phyloP scores from a whole-genome alignment of 2,888 invertebrate genomes.

The Mesorhabditis sp. region DNA sequence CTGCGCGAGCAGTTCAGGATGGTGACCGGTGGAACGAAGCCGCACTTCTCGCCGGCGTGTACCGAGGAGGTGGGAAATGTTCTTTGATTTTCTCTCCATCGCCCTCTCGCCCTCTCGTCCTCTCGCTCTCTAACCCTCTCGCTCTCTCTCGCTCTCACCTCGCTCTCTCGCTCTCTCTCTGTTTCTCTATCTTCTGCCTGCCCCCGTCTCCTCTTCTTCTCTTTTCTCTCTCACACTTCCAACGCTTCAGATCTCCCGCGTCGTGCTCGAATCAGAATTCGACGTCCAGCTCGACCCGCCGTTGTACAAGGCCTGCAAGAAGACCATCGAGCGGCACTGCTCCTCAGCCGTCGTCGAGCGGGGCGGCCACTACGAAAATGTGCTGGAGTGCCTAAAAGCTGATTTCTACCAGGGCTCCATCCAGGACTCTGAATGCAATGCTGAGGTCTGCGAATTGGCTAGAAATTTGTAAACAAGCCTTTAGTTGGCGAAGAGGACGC shows the following conservation, averaged over 20 bases:
- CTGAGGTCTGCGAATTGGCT: slow-evolving; percentile 21
- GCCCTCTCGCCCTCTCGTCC: too few species aligned
- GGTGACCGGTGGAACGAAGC: neutral
- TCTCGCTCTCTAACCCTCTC: too few species aligned
- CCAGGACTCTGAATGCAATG: slow-evolving; percentile 73
- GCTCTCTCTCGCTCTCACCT: too few species aligned
- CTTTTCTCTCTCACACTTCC: neutral
- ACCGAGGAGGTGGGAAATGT: neutral
- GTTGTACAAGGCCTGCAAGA: slow-evolving; percentile 72
- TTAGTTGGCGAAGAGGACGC: slow-evolving; percentile 77
- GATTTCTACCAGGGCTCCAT: slow-evolving; percentile 74
- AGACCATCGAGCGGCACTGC: slow-evolving; percentile 35
- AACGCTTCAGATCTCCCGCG: slow-evolving; percentile 56
- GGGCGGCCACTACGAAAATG: slow-evolving; percentile 60
- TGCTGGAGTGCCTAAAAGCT: slow-evolving; percentile 84
- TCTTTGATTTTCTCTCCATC: too few species aligned
- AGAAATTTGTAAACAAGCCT: neutral
- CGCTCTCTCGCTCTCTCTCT: too few species aligned
- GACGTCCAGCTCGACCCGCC: slow-evolving; percentile 87
- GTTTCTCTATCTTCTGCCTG: too few species aligned
- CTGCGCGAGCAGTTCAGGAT: neutral
- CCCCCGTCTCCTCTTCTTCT: too few species aligned
- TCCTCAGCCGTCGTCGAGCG: slow-evolving; percentile 35
- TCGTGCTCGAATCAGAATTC: slow-evolving; percentile 66
- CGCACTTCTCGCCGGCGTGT: neutral